Conservation (phyloP, 2,888 invertebrate species). For the Exephanes ischioxanthus region DNA sequence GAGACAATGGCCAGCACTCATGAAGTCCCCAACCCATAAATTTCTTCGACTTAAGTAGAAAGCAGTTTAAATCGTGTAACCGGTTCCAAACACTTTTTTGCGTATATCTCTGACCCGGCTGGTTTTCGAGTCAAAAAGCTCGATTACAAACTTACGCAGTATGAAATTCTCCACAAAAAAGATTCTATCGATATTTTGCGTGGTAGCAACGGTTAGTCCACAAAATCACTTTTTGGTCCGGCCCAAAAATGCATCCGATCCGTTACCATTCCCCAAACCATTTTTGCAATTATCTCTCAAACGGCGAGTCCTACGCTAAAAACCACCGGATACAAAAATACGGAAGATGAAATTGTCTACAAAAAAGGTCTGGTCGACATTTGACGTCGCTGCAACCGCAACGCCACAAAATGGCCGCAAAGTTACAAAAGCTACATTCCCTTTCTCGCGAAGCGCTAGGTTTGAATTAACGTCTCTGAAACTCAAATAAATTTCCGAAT, state of each 20-base stretch:
- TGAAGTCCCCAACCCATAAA: not conserved
- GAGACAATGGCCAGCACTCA: constrained; percentile 55
- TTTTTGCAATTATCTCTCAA: not conserved
- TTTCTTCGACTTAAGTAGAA: not conserved
- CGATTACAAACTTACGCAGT: not conserved
- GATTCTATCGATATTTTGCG: not conserved
- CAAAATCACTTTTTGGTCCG: not conserved
- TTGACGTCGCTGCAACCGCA: not conserved
- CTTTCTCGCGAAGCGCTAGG: not conserved
- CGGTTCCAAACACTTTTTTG: not conserved
- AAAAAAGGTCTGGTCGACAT: not conserved
- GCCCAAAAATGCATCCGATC: not conserved
- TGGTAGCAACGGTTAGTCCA: not conserved
- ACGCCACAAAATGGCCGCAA: not conserved
- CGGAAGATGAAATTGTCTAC: not conserved
- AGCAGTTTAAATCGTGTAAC: not conserved
- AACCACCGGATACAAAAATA: not conserved
- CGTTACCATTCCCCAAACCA: not conserved
- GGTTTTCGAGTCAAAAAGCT: not conserved
- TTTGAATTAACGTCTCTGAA: not conserved
- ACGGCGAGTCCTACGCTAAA: not conserved
- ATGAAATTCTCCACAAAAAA: not conserved
- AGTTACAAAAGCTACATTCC: not conserved
- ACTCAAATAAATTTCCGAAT: not conserved
- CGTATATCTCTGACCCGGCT: not conserved